Conservation (phyloP, 2,797 vertebrate species). For the Sitta carolinensis region DNA sequence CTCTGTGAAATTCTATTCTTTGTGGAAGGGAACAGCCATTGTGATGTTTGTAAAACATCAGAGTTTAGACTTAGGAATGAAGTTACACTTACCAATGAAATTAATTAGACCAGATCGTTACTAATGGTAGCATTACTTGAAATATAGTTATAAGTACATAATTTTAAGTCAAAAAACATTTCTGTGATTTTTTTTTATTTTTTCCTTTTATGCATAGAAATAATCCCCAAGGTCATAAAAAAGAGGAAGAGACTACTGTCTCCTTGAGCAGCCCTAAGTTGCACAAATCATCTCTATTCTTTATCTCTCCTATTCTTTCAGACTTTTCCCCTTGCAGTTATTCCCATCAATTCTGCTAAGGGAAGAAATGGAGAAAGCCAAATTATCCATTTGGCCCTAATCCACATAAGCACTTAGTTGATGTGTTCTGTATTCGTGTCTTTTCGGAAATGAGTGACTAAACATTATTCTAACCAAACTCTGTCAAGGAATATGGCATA, state of each 20-base stretch:
- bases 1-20: neutral
- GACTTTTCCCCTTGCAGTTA: neutral
- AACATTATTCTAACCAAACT: neutral
- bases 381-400: slow-evolving; percentile 26
- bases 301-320: neutral
- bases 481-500: neutral
- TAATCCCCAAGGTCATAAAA: neutral
- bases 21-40: neutral
- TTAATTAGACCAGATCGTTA: neutral
- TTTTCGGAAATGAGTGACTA: neutral
- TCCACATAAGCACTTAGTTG: slow-evolving; percentile 20
- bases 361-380: neutral
- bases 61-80: neutral
- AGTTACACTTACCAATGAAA: neutral
- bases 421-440: neutral
- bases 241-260: neutral
- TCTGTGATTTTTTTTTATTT: neutral
- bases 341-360: neutral
- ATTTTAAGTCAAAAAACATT: neutral
- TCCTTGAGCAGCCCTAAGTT: neutral
- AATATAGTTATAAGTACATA: neutral
- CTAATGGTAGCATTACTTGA: neutral
- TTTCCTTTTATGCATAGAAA: neutral
- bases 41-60: neutral
- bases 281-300: neutral